These are phyloP conservation scores for Cataglyphis livida DNA, from an alignment of 2,888 invertebrate genomes.

Conservation along the genomic window DNA sequence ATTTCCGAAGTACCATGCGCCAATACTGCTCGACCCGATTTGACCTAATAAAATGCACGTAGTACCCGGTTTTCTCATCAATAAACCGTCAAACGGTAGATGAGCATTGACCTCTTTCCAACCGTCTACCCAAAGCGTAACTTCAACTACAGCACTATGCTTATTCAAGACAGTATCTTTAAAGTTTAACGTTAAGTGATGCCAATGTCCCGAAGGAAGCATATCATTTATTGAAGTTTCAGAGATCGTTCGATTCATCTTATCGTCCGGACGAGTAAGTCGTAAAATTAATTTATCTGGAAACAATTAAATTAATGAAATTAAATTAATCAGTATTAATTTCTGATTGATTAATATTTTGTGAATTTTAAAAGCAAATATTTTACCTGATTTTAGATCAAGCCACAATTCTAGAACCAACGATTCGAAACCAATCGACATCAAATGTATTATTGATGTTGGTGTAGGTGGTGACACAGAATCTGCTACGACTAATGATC, in stretches of 20 bases:
- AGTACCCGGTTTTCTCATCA: conserved; percentile 88
- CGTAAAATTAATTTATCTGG: conserved; percentile 86
- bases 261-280: conserved; percentile 87
- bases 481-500: conserved; percentile 77
- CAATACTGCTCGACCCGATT: conserved; percentile 81
- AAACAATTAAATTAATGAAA: conserved; percentile 29
- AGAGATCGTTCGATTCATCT: conserved; percentile 86
- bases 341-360: conserved; percentile 6
- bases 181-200: conserved; percentile 88
- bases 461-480: conserved; percentile 82
- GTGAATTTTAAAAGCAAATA: background rate
- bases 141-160: conserved; percentile 87
- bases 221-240: conserved; percentile 86
- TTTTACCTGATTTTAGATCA: conserved; percentile 86
- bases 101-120: conserved; percentile 87
- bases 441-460: conserved; percentile 86
- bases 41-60: conserved; percentile 87
- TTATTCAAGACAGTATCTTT: conserved; percentile 87
- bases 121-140: conserved; percentile 88
- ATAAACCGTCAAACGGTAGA: conserved; percentile 88
- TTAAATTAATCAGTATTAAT: background rate
- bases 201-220: conserved; percentile 87
- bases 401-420: conserved; percentile 89
- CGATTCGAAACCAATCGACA: conserved; percentile 89
- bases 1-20: conserved; percentile 87